Percentiles rank a stretch among this genome's conserved stretches.
These are phyloP conservation scores for Paracentrotus lividus DNA, from an alignment of 53 echinoderm and acorn worm species.

Conservation along the genomic window DNA sequence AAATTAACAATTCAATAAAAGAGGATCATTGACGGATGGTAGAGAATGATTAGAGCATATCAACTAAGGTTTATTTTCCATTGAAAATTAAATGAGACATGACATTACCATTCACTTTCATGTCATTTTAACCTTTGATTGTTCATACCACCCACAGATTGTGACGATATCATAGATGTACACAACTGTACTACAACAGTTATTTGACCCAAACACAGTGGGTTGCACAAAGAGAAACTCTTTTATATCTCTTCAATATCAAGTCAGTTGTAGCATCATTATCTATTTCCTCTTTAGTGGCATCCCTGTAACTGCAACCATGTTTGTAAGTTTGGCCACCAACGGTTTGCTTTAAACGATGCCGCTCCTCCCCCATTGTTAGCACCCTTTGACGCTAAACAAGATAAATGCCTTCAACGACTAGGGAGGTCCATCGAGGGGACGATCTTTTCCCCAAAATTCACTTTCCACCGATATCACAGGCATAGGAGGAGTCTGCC, in stretches of 20 bases:
- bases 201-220: neutral
- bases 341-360: constrained; percentile 27
- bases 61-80: neutral
- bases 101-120: neutral
- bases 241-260: neutral
- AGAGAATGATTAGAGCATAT: neutral
- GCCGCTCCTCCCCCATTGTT: constrained; percentile 46
- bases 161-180: neutral
- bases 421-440: constrained; percentile 46
- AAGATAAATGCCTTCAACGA: constrained; percentile 33
- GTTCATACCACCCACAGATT: neutral
- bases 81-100: neutral
- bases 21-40: neutral
- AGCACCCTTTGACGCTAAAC: constrained; percentile 25
- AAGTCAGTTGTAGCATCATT: neutral
- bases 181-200: neutral
- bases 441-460: neutral
- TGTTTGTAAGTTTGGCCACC: constrained; percentile 29
- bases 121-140: neutral
- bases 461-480: neutral
- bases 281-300: constrained; percentile 11
- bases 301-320: neutral
- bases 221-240: neutral
- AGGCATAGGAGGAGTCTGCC: neutral
- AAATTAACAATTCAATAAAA: too few relatives aligned